phyloP scores from a whole-genome alignment of 2,113 vertebrate species.

The Dascyllus trimaculatus region DNA sequence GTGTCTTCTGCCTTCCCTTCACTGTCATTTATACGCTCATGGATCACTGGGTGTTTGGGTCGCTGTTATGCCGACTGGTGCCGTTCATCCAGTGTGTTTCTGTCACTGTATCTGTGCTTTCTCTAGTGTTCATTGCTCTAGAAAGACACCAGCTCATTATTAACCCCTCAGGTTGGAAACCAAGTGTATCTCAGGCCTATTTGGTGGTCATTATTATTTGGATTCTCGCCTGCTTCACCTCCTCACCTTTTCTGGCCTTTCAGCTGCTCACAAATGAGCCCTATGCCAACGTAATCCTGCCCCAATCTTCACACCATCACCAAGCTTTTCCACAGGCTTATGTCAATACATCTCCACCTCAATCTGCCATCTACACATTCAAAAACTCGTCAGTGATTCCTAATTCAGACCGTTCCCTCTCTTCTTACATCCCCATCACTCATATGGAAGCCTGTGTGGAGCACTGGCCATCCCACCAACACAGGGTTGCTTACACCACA shows the following conservation, averaged over 20 bases:
- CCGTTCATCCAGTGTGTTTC: slow-evolving; percentile 93
- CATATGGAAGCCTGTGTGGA: slow-evolving; percentile 88
- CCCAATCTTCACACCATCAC: slow-evolving; percentile 49
- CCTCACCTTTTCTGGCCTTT: slow-evolving; percentile 90
- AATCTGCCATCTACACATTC: slow-evolving; percentile 13
- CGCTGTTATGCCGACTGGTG: slow-evolving; percentile 89
- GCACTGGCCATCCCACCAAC: slow-evolving; percentile 88
- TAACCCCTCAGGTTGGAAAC: slow-evolving; percentile 93
- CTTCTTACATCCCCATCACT: slow-evolving; percentile 57
- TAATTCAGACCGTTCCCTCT: slow-evolving; percentile 53
- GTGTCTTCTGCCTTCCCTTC: slow-evolving; percentile 92
- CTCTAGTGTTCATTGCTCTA: slow-evolving; percentile 92
- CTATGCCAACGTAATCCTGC: slow-evolving; percentile 82
- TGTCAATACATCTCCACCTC: slow-evolving; percentile 50
- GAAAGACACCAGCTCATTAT: slow-evolving; percentile 96
- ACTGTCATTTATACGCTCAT: slow-evolving; percentile 92
- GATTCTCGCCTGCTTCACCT: slow-evolving; percentile 88
- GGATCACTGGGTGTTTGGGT: slow-evolving; percentile 96
- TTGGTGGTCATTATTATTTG: slow-evolving; percentile 88
- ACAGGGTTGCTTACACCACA: slow-evolving; percentile 89
- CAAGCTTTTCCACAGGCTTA: slow-evolving; percentile 35
- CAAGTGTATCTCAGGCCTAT: slow-evolving; percentile 90
- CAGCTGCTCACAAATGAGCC: slow-evolving; percentile 87
- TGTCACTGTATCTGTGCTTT: slow-evolving; percentile 92
- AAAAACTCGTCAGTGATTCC: slow-evolving; percentile 62